phyloP scores from a whole-genome alignment of 1,140 invertebrate species.

The Euwallacea fornicatus region DNA sequence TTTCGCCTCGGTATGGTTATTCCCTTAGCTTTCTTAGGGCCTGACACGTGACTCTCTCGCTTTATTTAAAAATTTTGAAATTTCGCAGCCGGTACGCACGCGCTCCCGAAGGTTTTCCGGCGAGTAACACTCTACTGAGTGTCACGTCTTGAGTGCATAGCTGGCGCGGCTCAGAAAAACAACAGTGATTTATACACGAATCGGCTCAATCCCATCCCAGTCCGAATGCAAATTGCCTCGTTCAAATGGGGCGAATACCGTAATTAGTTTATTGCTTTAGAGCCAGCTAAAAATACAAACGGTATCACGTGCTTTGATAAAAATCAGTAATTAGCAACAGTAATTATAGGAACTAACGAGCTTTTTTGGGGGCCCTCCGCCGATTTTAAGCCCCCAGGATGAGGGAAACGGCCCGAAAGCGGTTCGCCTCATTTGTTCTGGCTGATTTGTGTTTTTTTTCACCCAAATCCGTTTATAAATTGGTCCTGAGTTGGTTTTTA shows the following conservation, averaged over 20 bases:
- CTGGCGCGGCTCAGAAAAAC: too few species aligned
- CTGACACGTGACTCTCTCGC: too few species aligned
- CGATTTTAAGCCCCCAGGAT: constrained; percentile 43
- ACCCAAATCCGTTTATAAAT: constrained; percentile 45
- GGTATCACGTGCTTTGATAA: constrained; percentile 52
- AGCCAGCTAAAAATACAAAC: constrained; percentile 45
- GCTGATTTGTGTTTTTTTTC: constrained; percentile 45
- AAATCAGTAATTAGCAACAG: constrained; percentile 54
- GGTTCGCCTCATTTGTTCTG: constrained; percentile 45
- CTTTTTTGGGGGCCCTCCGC: constrained; percentile 45
- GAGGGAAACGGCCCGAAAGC: constrained; percentile 36
- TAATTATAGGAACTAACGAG: constrained; percentile 54
- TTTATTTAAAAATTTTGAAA: too few species aligned
- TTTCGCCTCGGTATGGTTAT: too few species aligned
- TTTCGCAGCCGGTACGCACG: too few species aligned
- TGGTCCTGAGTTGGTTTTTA: constrained; percentile 43
- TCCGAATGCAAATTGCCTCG: neutral
- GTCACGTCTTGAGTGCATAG: too few species aligned
- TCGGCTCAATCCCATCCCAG: neutral
- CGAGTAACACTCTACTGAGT: too few species aligned
- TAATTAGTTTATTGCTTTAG: constrained; percentile 16
- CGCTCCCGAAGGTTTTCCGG: too few species aligned
- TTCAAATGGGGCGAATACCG: constrained; percentile 2
- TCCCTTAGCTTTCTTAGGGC: too few species aligned
- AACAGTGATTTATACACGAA: too few species aligned